phyloP scores from a whole-genome alignment of 1,140 invertebrate genomes.

The Aphaenogaster ashmeadi region DNA sequence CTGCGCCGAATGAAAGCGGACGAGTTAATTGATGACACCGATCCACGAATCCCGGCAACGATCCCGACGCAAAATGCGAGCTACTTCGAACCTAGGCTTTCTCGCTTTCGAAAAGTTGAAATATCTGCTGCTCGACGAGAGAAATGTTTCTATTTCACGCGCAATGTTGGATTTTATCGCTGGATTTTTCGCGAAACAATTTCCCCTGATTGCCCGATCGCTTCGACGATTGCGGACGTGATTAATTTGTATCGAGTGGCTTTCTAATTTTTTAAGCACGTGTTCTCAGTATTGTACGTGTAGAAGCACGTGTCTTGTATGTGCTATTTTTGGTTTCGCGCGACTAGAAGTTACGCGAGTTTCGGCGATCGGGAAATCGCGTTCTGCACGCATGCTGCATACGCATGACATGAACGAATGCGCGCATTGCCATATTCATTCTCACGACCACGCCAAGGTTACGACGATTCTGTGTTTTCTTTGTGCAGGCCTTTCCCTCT shows the following conservation, averaged over 20 bases:
- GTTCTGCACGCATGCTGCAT: background rate
- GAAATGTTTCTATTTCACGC: background rate
- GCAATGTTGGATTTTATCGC: background rate
- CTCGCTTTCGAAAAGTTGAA: conserved; percentile 27
- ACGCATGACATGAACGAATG: conserved; percentile 2
- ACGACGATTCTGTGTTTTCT: conserved; percentile 50
- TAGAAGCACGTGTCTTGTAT: conserved; percentile 10
- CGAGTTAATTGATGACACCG: conserved; percentile 37
- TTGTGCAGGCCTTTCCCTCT: conserved; percentile 14
- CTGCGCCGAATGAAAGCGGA: conserved; percentile 28
- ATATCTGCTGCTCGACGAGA: background rate
- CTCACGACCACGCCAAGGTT: conserved; percentile 62
- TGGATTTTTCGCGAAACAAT: conserved; percentile 1
- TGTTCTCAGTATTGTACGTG: background rate
- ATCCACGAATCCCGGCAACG: conserved; percentile 13
- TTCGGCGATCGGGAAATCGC: conserved; percentile 27
- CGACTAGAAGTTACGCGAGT: conserved; percentile 10
- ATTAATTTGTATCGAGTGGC: background rate
- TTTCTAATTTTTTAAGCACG: background rate
- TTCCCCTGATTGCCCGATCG: background rate
- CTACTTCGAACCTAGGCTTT: background rate
- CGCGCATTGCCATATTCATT: conserved; percentile 41
- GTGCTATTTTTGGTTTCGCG: conserved; percentile 28
- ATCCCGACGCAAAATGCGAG: background rate
- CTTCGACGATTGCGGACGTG: background rate